phyloP scores from a whole-genome alignment of 2,113 vertebrate genomes.

The Dendropsophus ebraccatus region DNA sequence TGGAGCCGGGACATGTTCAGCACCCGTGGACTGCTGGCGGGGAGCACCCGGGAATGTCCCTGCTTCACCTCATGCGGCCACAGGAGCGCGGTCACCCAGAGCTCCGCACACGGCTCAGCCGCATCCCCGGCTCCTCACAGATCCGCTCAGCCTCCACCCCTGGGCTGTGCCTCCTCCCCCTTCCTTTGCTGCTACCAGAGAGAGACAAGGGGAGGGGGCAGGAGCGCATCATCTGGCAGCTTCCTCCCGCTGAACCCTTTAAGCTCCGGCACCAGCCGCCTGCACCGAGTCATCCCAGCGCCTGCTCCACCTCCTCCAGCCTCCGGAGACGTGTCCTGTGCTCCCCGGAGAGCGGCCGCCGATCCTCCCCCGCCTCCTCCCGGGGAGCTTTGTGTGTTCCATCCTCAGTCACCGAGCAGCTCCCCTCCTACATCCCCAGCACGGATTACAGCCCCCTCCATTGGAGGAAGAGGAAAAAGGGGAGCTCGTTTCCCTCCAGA shows the following conservation, averaged over 20 bases:
- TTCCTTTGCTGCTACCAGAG: background rate
- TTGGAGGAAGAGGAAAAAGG: constrained; percentile 26
- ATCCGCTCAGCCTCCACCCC: background rate
- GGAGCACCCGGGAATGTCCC: too few species aligned
- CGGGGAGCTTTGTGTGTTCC: constrained; percentile 20
- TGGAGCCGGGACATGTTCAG: too few species aligned
- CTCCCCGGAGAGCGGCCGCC: constrained; percentile 19
- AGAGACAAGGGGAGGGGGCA: constrained; percentile 16
- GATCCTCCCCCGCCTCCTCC: constrained; percentile 35
- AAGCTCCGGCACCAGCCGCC: background rate
- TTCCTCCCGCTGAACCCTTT: constrained; percentile 45
- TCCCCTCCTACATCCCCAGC: background rate
- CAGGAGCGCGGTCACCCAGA: too few species aligned
- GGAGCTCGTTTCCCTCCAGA: constrained; percentile 30
- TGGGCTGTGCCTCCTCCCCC: background rate
- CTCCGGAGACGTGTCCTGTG: constrained; percentile 51
- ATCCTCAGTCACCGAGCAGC: constrained; percentile 23
- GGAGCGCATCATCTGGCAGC: constrained; percentile 46
- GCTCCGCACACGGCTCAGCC: background rate
- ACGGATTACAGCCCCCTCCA: constrained; percentile 24
- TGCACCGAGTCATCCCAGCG: background rate
- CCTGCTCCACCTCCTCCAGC: constrained; percentile 35
- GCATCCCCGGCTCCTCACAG: background rate
- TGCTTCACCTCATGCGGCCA: too few species aligned
- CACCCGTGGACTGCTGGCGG: too few species aligned